Conservation (phyloP, 2,888 invertebrate species). For the Lycophotia porphyrea region DNA sequence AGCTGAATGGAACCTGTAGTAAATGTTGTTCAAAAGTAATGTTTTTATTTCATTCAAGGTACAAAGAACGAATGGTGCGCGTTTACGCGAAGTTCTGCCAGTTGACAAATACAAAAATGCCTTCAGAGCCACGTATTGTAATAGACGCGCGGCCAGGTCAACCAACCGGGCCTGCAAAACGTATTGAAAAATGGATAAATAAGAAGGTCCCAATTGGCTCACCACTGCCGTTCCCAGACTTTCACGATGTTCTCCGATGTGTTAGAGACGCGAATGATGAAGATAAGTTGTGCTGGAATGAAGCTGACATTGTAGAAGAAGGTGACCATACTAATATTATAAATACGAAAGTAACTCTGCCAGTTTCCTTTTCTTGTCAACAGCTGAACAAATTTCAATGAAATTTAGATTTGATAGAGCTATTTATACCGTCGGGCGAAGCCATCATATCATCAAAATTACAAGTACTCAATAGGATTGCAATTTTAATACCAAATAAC, state of each 20-base stretch:
- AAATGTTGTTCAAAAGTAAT: background rate
- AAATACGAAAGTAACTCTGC: background rate
- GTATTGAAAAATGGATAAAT: constrained; percentile 85
- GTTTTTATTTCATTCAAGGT: constrained; percentile 72
- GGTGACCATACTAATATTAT: constrained; percentile 69
- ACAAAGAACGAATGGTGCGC: constrained; percentile 85
- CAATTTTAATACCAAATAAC: background rate
- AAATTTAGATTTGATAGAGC: background rate
- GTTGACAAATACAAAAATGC: constrained; percentile 89
- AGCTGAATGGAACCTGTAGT: background rate
- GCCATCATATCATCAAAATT: background rate
- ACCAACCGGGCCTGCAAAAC: constrained; percentile 82
- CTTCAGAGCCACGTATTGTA: constrained; percentile 83
- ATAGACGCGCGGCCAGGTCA: constrained; percentile 81
- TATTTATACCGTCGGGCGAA: background rate
- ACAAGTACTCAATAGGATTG: background rate
- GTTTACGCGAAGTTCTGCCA: constrained; percentile 92
- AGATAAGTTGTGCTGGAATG: constrained; percentile 84
- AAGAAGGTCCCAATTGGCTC: constrained; percentile 85
- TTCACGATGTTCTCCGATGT: constrained; percentile 88
- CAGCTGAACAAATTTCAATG: background rate
- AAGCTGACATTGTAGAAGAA: constrained; percentile 86
- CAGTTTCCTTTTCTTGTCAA: background rate
- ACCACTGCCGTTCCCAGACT: constrained; percentile 88
- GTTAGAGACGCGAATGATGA: constrained; percentile 84